Base-by-base conservation (phyloP, 2,797 vertebrate species). In the Thunnus albacares region DNA sequence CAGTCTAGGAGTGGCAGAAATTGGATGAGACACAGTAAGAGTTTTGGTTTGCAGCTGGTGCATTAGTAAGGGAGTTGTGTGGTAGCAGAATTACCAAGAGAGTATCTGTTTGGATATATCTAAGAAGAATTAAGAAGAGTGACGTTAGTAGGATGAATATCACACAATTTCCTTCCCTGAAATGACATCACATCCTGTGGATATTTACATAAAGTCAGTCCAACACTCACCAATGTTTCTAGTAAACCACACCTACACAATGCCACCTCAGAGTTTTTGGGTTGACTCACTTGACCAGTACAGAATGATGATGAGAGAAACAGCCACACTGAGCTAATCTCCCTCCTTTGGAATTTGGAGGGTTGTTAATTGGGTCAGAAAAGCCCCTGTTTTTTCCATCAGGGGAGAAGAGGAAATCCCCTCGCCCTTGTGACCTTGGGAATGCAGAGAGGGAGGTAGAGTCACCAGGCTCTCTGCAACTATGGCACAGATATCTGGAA, bases 381-480 rank as follows among this genome's bases (percentile, higher is more conserved):
- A 75, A 75, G 8, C 22, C 73, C 20, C 83, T 87, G 89, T 70
- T 87, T 89, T 90, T 59, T 75, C 77, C 79, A 91, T 91, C 76
- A 87, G 59, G 51, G 45, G 20, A 26, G 35, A 67, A 64, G 58
- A 91, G 89, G 85, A 93, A 92, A 86, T 80, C 83, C 78, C 76
- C 79, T 68, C 65, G 60, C 53, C 71, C 51, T 61, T 28, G 64
- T 75, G 83, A 62, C 88, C 80, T 82, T 38, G 79, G 77, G 66
- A 80, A 83, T 71, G 56, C 68, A 84, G 57, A 38, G 68, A 73
- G 41, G 35, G 68, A 51, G 26, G 4, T 24, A 45, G 71, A 24
- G 43, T 67, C 79, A 71, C 78, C 63, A 14, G 78, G 78, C 77
- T 67, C 49, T 33, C 65, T 65, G 13, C 28, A 43, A 17, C 51